Percentiles rank a stretch among this genome's conserved stretches.
phyloP scores from a whole-genome alignment of 2,113 vertebrate species.

The Misgurnus anguillicaudatus region DNA sequence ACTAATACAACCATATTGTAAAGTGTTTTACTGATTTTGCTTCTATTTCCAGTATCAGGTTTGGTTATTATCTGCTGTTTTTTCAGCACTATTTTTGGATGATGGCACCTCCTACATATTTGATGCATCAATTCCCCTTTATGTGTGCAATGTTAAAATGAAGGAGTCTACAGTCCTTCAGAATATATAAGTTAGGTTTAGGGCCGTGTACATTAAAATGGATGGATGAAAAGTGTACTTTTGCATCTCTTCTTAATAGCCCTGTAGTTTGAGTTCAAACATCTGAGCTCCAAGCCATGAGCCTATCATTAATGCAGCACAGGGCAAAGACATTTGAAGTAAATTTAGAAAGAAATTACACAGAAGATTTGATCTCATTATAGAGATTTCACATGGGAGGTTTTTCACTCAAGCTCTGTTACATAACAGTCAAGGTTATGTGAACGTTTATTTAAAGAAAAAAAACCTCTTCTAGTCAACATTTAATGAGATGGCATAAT shows the following conservation, averaged over 20 bases:
- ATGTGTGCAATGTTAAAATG: background rate
- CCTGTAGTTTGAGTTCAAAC: too few relatives aligned
- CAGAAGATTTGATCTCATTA: background rate
- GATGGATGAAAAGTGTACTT: too few relatives aligned
- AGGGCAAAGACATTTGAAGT: background rate
- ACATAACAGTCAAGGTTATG: background rate
- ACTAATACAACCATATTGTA: too few relatives aligned
- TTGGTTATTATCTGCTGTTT: background rate
- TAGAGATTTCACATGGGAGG: background rate
- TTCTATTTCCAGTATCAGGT: background rate
- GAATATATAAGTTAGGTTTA: too few relatives aligned
- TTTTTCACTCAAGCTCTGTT: background rate
- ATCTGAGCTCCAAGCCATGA: background rate
- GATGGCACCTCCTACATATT: too few relatives aligned
- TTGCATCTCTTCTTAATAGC: too few relatives aligned
- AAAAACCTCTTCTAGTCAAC: too few relatives aligned
- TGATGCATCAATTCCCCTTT: background rate
- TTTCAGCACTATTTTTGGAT: too few relatives aligned
- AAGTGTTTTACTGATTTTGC: background rate
- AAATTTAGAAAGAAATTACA: background rate
- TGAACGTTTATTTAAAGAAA: background rate
- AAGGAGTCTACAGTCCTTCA: too few relatives aligned
- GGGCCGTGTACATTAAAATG: too few relatives aligned
- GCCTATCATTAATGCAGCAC: background rate
- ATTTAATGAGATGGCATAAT: background rate